Evolutionary conservation across 2,797 vertebrate genomes (phyloP), one percentile per base, ranked within the genome.

Genomic region (Thunnus albacares): DNA sequence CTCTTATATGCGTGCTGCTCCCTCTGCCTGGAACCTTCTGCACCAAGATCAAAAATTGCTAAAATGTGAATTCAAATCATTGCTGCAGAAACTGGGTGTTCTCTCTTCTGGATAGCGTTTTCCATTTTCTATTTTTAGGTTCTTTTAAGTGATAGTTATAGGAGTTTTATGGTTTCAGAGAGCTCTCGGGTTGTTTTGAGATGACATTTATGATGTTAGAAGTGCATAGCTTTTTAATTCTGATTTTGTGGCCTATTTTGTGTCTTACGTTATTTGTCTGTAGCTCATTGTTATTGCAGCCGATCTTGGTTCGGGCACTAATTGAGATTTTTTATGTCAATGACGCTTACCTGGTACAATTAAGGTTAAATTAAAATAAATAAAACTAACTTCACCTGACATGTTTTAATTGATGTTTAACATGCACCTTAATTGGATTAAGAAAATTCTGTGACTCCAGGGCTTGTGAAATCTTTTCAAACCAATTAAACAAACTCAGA

Each of bases 51-150:
- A 43, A 61, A 69, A 69, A 51, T 20, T 28, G 35, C 47, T 52
- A 78, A 64, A 63, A 67, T 49, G 62, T 64, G 45, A 73, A 79
- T 63, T 55, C 4, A 73, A 65, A 62, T 63, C 26, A 33, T 26
- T 22, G 55, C 65, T 62, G 64, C 57, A 67, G 51, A 58, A 58
- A 57, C 15, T 38, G 30, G 35, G 6, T 22, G 35, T 9, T 38
- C 15, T 24, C 20, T 63, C 24, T 30, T 49, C 30, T 24, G 17
- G 33, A 3, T 51, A 20, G 7, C 47, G 1, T 51, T 51, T 20
- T 51, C 20, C 6, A 51, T 51, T 20, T 51, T 51, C 18, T 51
- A 51, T 20, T 47, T 47, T 47, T 47, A 15, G 18, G 2, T 51
- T 51, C 8, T 51, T 51, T 51, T 8, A 18, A 49, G 14, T 49